Evolutionary conservation across 37 sponge, comb jelly and placozoan genomes (phyloP), one percentile per base, ranked within the genome.

Genomic region (Halisarca cf. caerulea): DNA sequence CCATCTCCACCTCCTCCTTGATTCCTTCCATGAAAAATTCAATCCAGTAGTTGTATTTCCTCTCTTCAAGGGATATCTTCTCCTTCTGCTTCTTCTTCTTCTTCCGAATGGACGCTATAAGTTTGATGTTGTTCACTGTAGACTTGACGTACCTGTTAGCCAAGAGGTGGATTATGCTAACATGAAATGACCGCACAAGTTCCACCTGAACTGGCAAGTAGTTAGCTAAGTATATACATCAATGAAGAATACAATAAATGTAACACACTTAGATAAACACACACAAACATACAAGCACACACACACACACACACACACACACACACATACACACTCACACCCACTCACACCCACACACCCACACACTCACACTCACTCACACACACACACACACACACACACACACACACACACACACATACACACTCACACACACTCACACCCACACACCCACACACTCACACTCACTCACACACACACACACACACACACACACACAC

Each of bases 11-110:
- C 1, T 84, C 66, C 9, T 84, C 68, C 36, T 74, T 81, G 40
- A 73, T 83, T 23, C 89, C 85, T 41, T 84, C 94, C 21, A 88
- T 85, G 39, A 94, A 91, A 73, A 91, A 90, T 59, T 94, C 94
- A 86, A 94, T 85, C 94, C 94, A 94, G 72, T 91, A 94, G 30
- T 71, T 79, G 69, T 88, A 94, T 58, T 57, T 39, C 34, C 28
- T 57, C 70, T 82, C 85, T 6, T 93, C 83, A 24, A 18, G 23
- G 14, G 42, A 30, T 30, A 23, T n/a, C 17, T 14, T 84, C 57
- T 66, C 58, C 7, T 81, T 43, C n/a, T 6, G 66, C 30, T 78
- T 80, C 11, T 85, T n/a, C 25, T 75, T 66, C 24, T 39, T 77
- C 36, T 58, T 78, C 35, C 94, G 27, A 55, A 88, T 66, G 0